These are phyloP conservation scores for Falco columbarius DNA, from an alignment of 2,797 vertebrate genomes.

Conservation along the genomic window DNA sequence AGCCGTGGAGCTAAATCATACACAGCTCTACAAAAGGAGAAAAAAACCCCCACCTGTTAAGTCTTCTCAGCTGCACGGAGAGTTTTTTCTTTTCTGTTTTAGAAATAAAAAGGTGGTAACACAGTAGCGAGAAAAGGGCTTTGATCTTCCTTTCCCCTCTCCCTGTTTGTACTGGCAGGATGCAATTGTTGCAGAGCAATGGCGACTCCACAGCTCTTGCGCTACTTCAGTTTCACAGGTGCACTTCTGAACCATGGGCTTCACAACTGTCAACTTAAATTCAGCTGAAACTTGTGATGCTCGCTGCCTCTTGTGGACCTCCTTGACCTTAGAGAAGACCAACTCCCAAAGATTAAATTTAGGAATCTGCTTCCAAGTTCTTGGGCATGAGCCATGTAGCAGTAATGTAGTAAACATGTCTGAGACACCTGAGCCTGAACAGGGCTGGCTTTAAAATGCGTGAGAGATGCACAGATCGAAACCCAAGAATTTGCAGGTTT, in stretches of 20 bases:
- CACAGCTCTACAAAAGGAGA: background rate
- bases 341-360: background rate
- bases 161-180: background rate
- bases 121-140: background rate
- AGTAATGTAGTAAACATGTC: background rate
- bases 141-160: background rate
- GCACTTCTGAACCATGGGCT: background rate
- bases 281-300: background rate
- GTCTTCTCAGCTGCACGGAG: background rate
- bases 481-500: background rate
- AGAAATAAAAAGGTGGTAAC: background rate
- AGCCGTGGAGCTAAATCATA: background rate
- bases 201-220: background rate
- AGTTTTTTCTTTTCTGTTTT: background rate
- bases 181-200: background rate
- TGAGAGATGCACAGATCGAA: background rate
- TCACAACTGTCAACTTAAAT: background rate
- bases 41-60: background rate
- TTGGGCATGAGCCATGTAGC: background rate
- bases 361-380: background rate
- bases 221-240: fast-evolving
- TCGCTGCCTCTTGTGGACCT: background rate
- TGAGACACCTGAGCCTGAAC: background rate
- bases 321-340: background rate
- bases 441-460: background rate